These are phyloP conservation scores for Sparus aurata DNA, from an alignment of 2,797 vertebrate genomes.

Conservation along the genomic window DNA sequence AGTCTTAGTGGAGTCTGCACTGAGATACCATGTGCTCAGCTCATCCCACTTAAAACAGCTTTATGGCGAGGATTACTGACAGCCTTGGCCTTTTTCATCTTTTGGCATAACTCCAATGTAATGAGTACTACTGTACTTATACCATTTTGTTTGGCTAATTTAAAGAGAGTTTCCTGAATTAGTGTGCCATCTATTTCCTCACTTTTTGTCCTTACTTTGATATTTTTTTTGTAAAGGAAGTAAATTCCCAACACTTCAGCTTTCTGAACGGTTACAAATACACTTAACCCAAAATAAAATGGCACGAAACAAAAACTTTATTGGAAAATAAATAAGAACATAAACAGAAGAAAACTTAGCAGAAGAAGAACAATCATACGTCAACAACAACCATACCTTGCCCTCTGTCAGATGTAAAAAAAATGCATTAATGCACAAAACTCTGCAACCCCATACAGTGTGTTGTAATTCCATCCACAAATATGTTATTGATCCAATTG, in stretches of 20 bases:
- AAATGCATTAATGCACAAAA: background rate
- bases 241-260: background rate
- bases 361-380: background rate
- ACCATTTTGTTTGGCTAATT: background rate
- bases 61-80: constrained; percentile 73
- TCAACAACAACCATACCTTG: background rate
- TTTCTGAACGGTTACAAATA: background rate
- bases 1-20: constrained; percentile 56
- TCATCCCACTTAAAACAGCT: constrained; percentile 80
- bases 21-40: constrained; percentile 50
- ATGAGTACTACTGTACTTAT: background rate
- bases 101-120: constrained; percentile 17
- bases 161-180: background rate
- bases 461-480: background rate
- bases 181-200: background rate
- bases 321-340: background rate
- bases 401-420: background rate
- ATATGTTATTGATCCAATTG: constrained; percentile 32
- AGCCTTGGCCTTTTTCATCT: constrained; percentile 48
- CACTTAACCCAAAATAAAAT: background rate
- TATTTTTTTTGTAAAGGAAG: background rate
- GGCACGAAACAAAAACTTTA: background rate
- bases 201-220: background rate
- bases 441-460: background rate
- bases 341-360: background rate